Percentiles rank a stretch among this genome's conserved stretches.
Conservation (phyloP, 2,797 vertebrate species). For the Chaetophractus vellerosus region DNA sequence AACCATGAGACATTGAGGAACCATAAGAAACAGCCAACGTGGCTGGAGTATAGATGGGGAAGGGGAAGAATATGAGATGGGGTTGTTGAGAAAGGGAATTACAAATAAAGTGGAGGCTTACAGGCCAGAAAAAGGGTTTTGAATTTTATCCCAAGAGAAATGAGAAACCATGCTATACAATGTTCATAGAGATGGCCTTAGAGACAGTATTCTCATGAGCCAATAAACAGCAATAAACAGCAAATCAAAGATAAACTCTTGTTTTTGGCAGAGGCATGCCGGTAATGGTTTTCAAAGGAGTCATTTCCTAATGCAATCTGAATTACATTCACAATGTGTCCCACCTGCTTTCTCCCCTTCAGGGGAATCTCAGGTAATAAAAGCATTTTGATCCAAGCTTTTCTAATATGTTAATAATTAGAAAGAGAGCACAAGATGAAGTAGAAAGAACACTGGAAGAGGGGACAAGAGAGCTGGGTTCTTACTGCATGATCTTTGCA, state of each 20-base stretch:
- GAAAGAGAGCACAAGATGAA: background rate
- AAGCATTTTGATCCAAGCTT: background rate
- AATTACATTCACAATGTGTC: background rate
- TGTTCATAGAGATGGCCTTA: background rate
- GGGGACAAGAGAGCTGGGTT: background rate
- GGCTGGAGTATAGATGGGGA: background rate
- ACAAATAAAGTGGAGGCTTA: background rate
- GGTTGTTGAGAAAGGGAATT: background rate
- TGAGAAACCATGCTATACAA: background rate
- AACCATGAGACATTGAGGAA: background rate
- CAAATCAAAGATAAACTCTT: background rate
- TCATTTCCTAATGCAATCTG: background rate
- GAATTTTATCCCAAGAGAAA: conserved; percentile 9
- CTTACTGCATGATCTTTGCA: background rate
- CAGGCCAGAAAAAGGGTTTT: background rate
- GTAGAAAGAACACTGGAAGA: background rate
- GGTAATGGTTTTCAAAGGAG: background rate
- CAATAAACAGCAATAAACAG: background rate
- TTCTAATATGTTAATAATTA: background rate
- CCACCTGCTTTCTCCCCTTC: background rate
- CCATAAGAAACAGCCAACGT: background rate
- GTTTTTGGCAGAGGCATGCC: background rate
- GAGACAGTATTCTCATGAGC: background rate
- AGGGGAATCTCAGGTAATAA: background rate
- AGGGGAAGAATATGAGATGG: background rate